Percentiles rank a stretch among this genome's conserved stretches.
phyloP scores from a whole-genome alignment of 2,113 vertebrate species.

The Halichoerus grypus region DNA sequence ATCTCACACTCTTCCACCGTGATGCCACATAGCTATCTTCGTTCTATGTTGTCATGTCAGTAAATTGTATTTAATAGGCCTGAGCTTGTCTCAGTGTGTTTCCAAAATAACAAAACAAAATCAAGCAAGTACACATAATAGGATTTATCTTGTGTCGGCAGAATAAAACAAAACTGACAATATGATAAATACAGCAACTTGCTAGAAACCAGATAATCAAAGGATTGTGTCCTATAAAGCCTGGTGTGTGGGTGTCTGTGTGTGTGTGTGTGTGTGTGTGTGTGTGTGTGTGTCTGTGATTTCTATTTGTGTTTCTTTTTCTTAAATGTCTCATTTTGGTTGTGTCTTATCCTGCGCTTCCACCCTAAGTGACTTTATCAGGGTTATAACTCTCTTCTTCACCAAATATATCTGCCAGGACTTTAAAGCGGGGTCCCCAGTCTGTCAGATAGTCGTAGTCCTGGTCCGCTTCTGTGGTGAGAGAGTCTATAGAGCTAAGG shows the following conservation, averaged over 20 bases:
- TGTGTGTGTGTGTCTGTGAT: background rate
- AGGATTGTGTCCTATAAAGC: conserved; percentile 84
- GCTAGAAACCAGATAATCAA: conserved; percentile 84
- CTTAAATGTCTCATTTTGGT: background rate
- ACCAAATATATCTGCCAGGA: conserved; percentile 96
- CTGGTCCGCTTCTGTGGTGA: conserved; percentile 91
- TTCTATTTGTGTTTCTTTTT: conserved; percentile 72
- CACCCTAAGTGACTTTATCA: conserved; percentile 89
- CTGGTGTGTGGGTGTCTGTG: conserved; percentile 20
- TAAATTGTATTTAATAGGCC: conserved; percentile 86
- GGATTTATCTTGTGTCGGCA: conserved; percentile 75
- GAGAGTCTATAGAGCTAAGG: conserved; percentile 96
- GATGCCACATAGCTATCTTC: conserved; percentile 88
- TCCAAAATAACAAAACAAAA: conserved; percentile 85
- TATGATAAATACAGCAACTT: conserved; percentile 86
- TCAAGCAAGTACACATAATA: conserved; percentile 80
- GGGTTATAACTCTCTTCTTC: conserved; percentile 90
- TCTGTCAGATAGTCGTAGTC: conserved; percentile 96
- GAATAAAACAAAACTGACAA: conserved; percentile 85
- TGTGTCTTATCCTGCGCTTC: background rate
- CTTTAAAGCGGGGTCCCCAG: conserved; percentile 98
- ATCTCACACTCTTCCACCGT: conserved; percentile 89
- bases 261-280: background rate
- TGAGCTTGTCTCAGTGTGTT: conserved; percentile 88
- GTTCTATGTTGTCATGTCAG: conserved; percentile 81